A percentile compares a stretch with the other conserved stretches of the same genome.
Conservation (phyloP, 2,888 invertebrate genomes). For the Dendrolimus houi region DNA sequence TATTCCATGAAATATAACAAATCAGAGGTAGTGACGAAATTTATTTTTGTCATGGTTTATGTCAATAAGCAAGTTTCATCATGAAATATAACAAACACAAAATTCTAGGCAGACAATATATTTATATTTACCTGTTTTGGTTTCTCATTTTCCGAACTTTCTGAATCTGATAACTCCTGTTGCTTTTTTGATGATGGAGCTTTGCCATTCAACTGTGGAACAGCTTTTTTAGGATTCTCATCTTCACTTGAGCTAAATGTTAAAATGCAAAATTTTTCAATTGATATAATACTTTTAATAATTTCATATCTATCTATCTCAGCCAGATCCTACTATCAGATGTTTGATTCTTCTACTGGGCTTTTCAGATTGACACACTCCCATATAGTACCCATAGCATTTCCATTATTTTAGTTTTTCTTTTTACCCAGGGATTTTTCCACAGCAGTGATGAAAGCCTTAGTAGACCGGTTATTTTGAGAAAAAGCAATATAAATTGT, state of each 20-base stretch:
- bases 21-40: conserved; percentile 68
- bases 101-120: background rate
- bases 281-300: too few species aligned
- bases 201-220: conserved; percentile 43
- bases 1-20: background rate
- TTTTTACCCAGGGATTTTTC: too few species aligned
- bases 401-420: conserved; percentile 38
- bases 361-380: too few species aligned
- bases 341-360: too few species aligned
- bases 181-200: conserved; percentile 37
- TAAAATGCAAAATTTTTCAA: too few species aligned
- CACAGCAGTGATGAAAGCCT: too few species aligned
- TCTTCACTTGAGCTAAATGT: conserved; percentile 11
- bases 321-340: too few species aligned
- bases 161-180: conserved; percentile 52
- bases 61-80: background rate
- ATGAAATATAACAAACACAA: background rate
- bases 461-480: too few species aligned
- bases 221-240: conserved; percentile 32
- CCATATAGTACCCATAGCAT: conserved; percentile 17
- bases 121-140: conserved; percentile 29
- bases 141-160: conserved; percentile 56
- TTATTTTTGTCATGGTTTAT: background rate
- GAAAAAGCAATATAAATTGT: too few species aligned
- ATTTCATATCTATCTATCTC: too few species aligned